Conservation (phyloP, 2,797 vertebrate species). For the Cuculus canorus region DNA sequence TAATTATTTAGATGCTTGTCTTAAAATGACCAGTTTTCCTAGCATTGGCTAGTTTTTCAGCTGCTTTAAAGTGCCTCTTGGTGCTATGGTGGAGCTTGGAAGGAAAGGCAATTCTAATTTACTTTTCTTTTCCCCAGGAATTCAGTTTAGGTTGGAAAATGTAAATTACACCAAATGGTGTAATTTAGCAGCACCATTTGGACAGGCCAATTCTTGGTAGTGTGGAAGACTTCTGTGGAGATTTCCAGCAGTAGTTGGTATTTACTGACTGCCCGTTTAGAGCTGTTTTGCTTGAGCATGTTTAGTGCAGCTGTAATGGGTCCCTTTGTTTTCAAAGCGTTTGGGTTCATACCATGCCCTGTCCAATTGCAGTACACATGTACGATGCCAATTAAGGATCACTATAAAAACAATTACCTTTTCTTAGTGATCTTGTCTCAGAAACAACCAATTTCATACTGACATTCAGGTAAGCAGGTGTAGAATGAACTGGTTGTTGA, state of each 20-base stretch:
- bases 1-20: background rate
- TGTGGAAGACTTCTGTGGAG: background rate
- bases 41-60: background rate
- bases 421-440: background rate
- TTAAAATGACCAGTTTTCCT: background rate
- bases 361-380: background rate
- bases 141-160: background rate
- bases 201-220: background rate
- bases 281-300: background rate
- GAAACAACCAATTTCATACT: background rate
- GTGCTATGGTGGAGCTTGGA: background rate
- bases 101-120: background rate
- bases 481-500: background rate
- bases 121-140: background rate
- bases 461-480: background rate
- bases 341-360: background rate
- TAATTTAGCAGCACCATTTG: background rate
- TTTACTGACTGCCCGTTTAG: background rate
- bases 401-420: background rate
- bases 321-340: background rate
- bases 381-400: background rate
- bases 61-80: background rate
- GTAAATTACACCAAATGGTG: too few relatives aligned
- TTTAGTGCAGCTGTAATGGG: background rate
- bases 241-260: background rate